A percentile compares a stretch with the other conserved stretches of the same genome.
phyloP scores from a whole-genome alignment of 2,888 invertebrate genomes.

The Thereva unica region DNA sequence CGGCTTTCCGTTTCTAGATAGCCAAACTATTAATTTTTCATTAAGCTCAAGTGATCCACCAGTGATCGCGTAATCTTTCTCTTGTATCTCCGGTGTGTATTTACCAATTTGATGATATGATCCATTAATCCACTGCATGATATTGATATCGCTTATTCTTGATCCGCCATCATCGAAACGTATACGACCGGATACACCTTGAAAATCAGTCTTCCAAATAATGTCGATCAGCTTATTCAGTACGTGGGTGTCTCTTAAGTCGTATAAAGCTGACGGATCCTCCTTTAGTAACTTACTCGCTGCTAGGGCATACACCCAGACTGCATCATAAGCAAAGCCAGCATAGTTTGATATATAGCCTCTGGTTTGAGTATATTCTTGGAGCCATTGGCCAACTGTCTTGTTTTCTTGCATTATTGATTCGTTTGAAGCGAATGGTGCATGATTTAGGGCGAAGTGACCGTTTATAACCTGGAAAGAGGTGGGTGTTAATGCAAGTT shows the following conservation, averaged over 20 bases:
- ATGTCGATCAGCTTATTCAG: conserved; percentile 62
- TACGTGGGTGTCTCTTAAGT: conserved; percentile 38
- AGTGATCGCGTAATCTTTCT: conserved; percentile 55
- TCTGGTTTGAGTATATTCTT: conserved; percentile 53
- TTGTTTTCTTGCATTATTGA: conserved; percentile 67
- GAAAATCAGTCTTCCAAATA: conserved; percentile 69
- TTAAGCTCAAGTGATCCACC: conserved; percentile 63
- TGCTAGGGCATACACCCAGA: conserved; percentile 78
- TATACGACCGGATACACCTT: conserved; percentile 75
- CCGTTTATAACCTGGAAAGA: conserved; percentile 68
- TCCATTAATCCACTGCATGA: conserved; percentile 65
- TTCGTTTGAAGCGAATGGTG: conserved; percentile 67
- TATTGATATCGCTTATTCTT: conserved; percentile 65
- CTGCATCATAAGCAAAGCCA: conserved; percentile 79
- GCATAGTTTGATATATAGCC: conserved; percentile 65
- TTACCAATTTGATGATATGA: conserved; percentile 61
- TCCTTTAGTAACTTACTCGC: conserved; percentile 67
- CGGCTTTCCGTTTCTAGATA: conserved; percentile 66
- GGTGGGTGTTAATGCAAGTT: neutral
- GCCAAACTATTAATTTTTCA: conserved; percentile 66
- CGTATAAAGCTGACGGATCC: conserved; percentile 48
- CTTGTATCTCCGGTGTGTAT: conserved; percentile 62
- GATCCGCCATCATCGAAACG: conserved; percentile 72
- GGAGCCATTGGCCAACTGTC: conserved; percentile 68
- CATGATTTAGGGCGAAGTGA: conserved; percentile 71